Evolutionary conservation across 2,797 vertebrate genomes (phyloP).

Genomic region (Centropyge bicolor): DNA sequence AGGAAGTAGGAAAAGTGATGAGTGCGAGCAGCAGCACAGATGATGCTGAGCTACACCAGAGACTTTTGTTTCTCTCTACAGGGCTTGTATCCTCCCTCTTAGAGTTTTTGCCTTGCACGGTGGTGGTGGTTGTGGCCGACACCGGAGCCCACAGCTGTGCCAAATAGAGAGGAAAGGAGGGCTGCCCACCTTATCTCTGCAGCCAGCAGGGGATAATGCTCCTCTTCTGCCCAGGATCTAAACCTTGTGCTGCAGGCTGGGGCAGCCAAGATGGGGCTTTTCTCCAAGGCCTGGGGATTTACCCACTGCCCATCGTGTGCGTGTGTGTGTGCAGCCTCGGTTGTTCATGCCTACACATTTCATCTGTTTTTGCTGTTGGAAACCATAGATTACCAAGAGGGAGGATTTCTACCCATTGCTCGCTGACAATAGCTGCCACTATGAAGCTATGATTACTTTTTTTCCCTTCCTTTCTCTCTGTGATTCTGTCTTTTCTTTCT

Average conservation of each 20-base stretch:
- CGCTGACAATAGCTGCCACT: conserved; percentile 49
- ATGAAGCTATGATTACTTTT: conserved; percentile 60
- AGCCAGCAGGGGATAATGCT: conserved; percentile 79
- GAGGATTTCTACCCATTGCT: conserved; percentile 45
- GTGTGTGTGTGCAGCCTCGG: conserved; percentile 34
- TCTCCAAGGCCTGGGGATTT: conserved; percentile 66
- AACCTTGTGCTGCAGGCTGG: conserved; percentile 56
- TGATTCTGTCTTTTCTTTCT: conserved; percentile 32
- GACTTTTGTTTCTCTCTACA: conserved; percentile 32
- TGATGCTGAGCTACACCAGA: conserved; percentile 38
- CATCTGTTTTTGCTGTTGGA: conserved; percentile 60
- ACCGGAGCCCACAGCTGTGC: conserved; percentile 59
- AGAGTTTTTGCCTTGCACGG: conserved; percentile 38
- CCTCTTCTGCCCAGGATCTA: conserved; percentile 69
- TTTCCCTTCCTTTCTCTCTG: conserved; percentile 27
- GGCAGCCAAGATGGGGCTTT: conserved; percentile 54
- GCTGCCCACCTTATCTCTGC: conserved; percentile 77
- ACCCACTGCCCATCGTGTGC: conserved; percentile 44
- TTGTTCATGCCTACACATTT: conserved; percentile 65
- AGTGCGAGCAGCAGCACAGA: conserved; percentile 30
- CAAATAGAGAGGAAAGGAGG: conserved; percentile 65
- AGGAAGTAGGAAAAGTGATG: conserved; percentile 36
- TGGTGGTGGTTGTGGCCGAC: conserved; percentile 35
- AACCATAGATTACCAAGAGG: conserved; percentile 52
- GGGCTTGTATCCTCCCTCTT: conserved; percentile 35